phyloP scores from a whole-genome alignment of 2,888 invertebrate genomes.

The Operophtera brumata region DNA sequence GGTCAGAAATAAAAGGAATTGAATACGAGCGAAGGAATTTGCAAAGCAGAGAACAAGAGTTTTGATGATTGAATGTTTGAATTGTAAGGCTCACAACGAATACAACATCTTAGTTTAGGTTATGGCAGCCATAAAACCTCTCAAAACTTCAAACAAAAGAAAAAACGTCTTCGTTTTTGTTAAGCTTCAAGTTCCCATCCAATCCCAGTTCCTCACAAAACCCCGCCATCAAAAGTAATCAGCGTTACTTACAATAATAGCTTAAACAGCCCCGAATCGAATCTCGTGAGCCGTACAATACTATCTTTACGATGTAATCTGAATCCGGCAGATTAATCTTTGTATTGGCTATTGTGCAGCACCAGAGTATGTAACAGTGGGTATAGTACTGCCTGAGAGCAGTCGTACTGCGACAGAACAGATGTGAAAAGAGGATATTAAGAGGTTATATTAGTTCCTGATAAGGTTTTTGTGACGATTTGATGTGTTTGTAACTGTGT shows the following conservation, averaged over 20 bases:
- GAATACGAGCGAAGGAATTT: too few species aligned
- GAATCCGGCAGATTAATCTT: constrained; percentile 48
- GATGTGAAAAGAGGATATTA: constrained; percentile 34
- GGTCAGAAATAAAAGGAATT: too few species aligned
- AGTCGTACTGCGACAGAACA: constrained; percentile 12
- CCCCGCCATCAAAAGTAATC: constrained; percentile 30
- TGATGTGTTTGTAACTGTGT: constrained; percentile 19
- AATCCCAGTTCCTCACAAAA: constrained; percentile 8
- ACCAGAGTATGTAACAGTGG: neutral
- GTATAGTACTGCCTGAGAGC: neutral
- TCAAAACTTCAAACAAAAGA: neutral
- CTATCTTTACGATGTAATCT: constrained; percentile 48
- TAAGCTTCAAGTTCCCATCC: constrained; percentile 4
- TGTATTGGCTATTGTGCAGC: constrained; percentile 34
- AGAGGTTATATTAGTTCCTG: constrained; percentile 34
- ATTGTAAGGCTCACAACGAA: too few species aligned
- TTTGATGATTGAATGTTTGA: too few species aligned
- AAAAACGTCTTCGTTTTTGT: neutral
- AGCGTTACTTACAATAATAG: constrained; percentile 30
- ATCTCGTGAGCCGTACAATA: constrained; percentile 33
- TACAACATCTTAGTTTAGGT: too few species aligned
- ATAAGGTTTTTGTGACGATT: constrained; percentile 20
- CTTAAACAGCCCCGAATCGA: constrained; percentile 25
- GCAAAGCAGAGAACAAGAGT: too few species aligned
- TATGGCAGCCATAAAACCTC: too few species aligned